Conservation (phyloP, 2,888 invertebrate species). For the Gymnoscelis rufifasciata region DNA sequence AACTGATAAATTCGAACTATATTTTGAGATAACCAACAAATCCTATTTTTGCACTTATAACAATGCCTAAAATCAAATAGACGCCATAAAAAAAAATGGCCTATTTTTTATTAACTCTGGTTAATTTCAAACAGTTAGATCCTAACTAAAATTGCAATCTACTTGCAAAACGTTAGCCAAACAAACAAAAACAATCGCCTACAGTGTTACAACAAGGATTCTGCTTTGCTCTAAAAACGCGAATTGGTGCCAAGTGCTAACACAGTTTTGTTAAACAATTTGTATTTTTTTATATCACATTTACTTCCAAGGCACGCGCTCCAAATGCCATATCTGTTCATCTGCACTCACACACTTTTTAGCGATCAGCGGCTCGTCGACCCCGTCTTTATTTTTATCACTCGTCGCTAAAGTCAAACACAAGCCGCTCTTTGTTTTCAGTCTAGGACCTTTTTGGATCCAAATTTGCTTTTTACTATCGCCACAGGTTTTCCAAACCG, state of each 20-base stretch:
- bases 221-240: constrained; percentile 9
- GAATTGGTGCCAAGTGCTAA: constrained; percentile 22
- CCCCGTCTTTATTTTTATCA: constrained; percentile 42
- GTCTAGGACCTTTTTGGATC: constrained; percentile 74
- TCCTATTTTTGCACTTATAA: neutral
- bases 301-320: constrained; percentile 82
- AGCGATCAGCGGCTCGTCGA: constrained; percentile 73
- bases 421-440: constrained; percentile 52
- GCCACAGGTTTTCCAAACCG: constrained; percentile 85
- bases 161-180: constrained; percentile 12
- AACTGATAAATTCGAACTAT: constrained; percentile 13
- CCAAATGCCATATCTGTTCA: constrained; percentile 84
- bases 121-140: constrained; percentile 9
- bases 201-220: neutral
- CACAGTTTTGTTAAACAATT: constrained; percentile 8
- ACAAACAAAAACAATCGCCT: neutral
- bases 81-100: constrained; percentile 1
- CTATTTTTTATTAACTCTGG: constrained; percentile 16
- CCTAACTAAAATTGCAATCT: constrained; percentile 13
- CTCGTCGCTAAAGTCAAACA: constrained; percentile 54
- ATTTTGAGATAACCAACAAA: neutral
- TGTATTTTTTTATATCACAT: constrained; percentile 30
- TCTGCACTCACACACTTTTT: constrained; percentile 76
- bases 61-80: constrained; percentile 13
- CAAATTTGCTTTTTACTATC: constrained; percentile 84